Base-by-base conservation (phyloP, 2,888 invertebrate species). In the Apotomis turbidana region DNA sequence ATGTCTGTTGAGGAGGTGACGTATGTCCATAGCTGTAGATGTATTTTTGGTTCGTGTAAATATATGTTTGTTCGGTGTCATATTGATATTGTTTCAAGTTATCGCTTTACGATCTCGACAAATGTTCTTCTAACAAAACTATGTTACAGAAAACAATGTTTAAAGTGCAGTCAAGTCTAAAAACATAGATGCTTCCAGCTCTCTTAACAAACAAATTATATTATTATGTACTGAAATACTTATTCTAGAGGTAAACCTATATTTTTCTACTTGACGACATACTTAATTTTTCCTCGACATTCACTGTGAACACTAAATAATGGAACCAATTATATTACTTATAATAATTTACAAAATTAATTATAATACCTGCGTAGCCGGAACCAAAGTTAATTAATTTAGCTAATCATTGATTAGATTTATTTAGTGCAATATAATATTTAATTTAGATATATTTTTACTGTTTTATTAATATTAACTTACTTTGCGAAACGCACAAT, bases 11-110 rank as follows among this genome's bases (percentile, higher is more conserved):
- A 62, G 57, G 81, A 87, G 87, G 85, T 88, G 85, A 86, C 86
- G 80, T 87, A 87, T 89, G 89, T 90, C 90, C 89, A 87, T 74
- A 71, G 78, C 82, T 87, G 85, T 90, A 88, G 90, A 87, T 87
- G 86, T 82, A 38, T 49, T 51, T 71, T 68, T 13, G 57, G 44
- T 71, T 68, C 12, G n/a, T 83, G 83, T 79, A 81, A 79, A 81
- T 81, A 78, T 76, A 75, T 74, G 72, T 76, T 72, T 71, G 73
- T 62, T 78, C 78, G 74, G 73, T 76, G 75, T 63, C 63, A 63
- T 73, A 70, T 69, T 67, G 70, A 67, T 77, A 74, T 74, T 68
- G 74, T 75, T 75, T 63, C 68, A 58, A 49, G 52, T 68, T 63
- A 68, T 36, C 10, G 59, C 46, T 68, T 68, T 55, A 9, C 44